Evolutionary conservation across 2,888 invertebrate species (phyloP), one percentile per base, ranked within the genome.

Genomic region (Volucella inanis): DNA sequence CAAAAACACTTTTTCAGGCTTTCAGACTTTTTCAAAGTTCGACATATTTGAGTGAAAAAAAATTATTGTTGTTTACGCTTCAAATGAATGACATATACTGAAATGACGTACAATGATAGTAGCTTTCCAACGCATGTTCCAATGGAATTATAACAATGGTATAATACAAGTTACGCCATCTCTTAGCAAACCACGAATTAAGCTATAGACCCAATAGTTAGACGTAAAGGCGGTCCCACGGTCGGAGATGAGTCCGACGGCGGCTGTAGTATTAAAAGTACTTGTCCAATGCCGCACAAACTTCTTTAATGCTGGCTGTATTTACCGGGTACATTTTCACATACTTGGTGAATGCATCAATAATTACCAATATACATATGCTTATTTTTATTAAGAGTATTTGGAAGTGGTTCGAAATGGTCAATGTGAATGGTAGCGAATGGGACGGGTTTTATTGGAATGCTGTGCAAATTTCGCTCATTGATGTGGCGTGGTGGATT

Each of bases 331-430:
- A 75, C 22, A 75, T 22, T 14, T 67, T 81, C 11, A 81, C 61
- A 43, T 38, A 74, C 49, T 81, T 75, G 14, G 68, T n/a, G n/a
- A n/a, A n/a, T n/a, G n/a, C n/a, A n/a, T n/a, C n/a, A n/a, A n/a
- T n/a, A n/a, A n/a, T n/a, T 80, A 82, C 47, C 4, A 81, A 39
- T 11, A 78, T 39, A 54, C n/a, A n/a, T n/a, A n/a, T 79, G 61
- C 18, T 80, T 80, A 31, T 55, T 59, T 38, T 81, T 76, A 22
- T 49, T 50, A 11, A 43, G n/a, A 47, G 52, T 15, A 11, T 75
- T 88, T 8, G 89, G 88, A 74, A 92, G 91, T 2, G 91, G 91
- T 2, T 92, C 91, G 6, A 92, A 74, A 83, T 92, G 92, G 78
- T 93, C 92, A 0, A 92, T 72, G 76, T 92, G 92, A 18, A 92